Evolutionary conservation across 2,797 vertebrate species (phyloP).

Genomic region (Danio choprae): DNA sequence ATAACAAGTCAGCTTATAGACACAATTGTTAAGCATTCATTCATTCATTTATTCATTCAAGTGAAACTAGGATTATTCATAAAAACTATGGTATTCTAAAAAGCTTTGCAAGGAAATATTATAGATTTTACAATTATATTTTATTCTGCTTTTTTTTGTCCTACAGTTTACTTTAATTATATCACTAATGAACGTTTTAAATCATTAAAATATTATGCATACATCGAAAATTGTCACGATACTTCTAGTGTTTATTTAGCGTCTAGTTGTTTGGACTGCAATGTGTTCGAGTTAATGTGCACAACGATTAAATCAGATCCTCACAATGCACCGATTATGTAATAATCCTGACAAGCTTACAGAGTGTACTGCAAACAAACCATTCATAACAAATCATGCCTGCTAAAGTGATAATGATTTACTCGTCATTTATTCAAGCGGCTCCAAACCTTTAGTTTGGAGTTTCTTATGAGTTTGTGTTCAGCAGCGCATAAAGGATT

Average conservation of each 20-base stretch:
- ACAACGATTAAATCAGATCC: slow-evolving; percentile 9
- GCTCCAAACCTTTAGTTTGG: no score
- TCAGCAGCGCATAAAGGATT: no score
- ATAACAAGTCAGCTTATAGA: background rate
- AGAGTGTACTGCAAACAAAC: slow-evolving; percentile 5
- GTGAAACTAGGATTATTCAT: no score
- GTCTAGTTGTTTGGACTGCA: background rate
- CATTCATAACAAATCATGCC: background rate
- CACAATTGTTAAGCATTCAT: background rate
- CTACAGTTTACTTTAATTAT: no score
- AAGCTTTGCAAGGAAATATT: no score
- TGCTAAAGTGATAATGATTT: background rate
- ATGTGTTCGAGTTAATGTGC: background rate
- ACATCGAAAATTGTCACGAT: background rate
- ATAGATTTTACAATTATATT: no score
- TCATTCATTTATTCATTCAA: no score
- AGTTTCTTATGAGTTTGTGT: no score
- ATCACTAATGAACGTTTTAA: no score
- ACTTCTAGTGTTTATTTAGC: background rate
- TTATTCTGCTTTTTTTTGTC: no score
- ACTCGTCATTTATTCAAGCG: no score
- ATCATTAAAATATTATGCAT: background rate
- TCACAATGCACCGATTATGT: background rate
- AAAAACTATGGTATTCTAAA: no score
- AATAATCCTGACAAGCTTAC: slow-evolving; percentile 4